Conservation (phyloP, 2,888 invertebrate species). For the Hypolimnas misippus region DNA sequence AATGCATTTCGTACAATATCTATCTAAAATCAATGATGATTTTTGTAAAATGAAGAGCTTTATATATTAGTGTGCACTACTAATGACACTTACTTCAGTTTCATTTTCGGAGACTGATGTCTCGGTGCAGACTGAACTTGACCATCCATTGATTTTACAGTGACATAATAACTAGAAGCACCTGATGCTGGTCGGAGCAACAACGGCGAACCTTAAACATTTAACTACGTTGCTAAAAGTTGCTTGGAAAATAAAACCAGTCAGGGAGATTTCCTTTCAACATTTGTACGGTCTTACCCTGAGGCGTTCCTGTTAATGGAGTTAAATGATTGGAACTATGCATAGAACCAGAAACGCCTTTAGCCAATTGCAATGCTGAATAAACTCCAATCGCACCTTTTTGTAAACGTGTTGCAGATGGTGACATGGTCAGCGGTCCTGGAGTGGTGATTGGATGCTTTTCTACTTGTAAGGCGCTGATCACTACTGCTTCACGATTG, state of each 20-base stretch:
- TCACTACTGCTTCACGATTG: constrained; percentile 95
- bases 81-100: constrained; percentile 88
- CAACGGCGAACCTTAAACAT: constrained; percentile 81
- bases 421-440: constrained; percentile 91
- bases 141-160: constrained; percentile 83
- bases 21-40: too few species aligned
- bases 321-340: constrained; percentile 86
- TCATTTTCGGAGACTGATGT: constrained; percentile 95
- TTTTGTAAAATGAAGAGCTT: too few species aligned
- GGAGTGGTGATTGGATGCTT: constrained; percentile 95
- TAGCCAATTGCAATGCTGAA: constrained; percentile 81
- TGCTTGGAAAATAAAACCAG: constrained; percentile 9
- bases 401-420: constrained; percentile 84
- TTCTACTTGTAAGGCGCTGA: constrained; percentile 96
- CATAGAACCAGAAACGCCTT: constrained; percentile 75
- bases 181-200: constrained; percentile 85
- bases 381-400: constrained; percentile 76
- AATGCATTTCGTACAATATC: constrained; percentile 10
- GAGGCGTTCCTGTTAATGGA: constrained; percentile 85
- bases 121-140: constrained; percentile 73
- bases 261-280: too few species aligned
- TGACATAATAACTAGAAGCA: constrained; percentile 84
- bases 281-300: too few species aligned
- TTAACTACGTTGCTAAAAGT: too few species aligned
- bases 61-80: too few species aligned